Conservation (phyloP, 1,140 invertebrate genomes). For the Drosophila nannoptera region DNA sequence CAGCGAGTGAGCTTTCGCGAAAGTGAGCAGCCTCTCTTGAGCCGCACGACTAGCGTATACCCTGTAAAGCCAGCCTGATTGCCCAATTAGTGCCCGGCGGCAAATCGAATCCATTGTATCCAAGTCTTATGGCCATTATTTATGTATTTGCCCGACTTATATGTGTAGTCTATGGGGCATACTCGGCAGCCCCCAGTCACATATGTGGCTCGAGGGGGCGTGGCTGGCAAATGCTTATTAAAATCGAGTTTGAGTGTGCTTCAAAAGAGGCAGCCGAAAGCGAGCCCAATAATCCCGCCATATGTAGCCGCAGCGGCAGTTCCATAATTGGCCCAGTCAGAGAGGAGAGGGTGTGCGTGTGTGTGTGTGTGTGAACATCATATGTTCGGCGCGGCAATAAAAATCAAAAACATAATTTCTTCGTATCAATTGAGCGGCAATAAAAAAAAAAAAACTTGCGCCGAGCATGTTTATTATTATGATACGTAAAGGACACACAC, state of each 20-base stretch:
- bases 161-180: background rate
- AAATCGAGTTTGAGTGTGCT: slow-evolving; percentile 13
- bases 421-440: slow-evolving; percentile 69
- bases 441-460: slow-evolving; percentile 46
- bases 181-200: background rate
- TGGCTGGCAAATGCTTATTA: background rate
- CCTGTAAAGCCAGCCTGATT: background rate
- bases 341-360: slow-evolving; percentile 9
- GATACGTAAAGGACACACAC: slow-evolving; percentile 19
- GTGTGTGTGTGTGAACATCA: slow-evolving; percentile 57
- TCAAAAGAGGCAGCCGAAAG: slow-evolving; percentile 5
- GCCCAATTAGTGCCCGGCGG: background rate
- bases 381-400: slow-evolving; percentile 74
- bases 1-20: slow-evolving; percentile 11
- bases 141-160: slow-evolving; percentile 2
- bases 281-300: slow-evolving; percentile 47
- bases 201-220: background rate
- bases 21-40: background rate
- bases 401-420: slow-evolving; percentile 78
- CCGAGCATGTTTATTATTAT: slow-evolving; percentile 71
- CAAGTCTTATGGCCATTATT: background rate
- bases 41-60: background rate
- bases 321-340: slow-evolving; percentile 31
- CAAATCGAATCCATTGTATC: background rate
- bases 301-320: slow-evolving; percentile 26